These are phyloP conservation scores for Bimastos eiseni DNA, from an alignment of 2,888 invertebrate genomes.

Conservation along the genomic window DNA sequence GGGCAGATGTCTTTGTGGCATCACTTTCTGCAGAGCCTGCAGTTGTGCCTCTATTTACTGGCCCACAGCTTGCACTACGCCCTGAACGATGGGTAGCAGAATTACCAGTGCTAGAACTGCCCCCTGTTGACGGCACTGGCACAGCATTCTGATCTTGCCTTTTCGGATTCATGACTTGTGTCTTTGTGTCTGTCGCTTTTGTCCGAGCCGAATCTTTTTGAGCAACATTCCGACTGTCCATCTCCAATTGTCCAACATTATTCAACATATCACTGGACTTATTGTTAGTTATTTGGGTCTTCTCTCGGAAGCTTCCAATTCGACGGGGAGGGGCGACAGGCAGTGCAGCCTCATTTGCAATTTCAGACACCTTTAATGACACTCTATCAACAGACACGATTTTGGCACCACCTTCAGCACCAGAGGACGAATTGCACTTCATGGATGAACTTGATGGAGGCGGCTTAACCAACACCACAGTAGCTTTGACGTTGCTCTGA, in stretches of 20 bases:
- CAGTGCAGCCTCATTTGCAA: background rate
- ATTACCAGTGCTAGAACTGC: background rate
- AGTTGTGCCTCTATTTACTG: background rate
- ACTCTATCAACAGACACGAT: background rate
- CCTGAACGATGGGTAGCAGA: background rate
- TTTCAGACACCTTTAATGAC: background rate
- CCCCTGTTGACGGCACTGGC: background rate
- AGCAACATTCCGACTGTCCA: background rate
- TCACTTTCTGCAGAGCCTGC: background rate
- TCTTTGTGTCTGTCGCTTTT: background rate
- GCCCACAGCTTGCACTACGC: background rate
- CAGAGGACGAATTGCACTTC: too few species aligned
- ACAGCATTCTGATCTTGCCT: background rate
- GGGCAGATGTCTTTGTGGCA: background rate
- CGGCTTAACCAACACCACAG: background rate
- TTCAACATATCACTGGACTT: background rate
- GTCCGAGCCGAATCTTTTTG: background rate
- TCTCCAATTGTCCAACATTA: background rate
- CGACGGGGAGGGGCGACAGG: background rate
- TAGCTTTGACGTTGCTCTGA: background rate
- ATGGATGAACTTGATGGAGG: background rate
- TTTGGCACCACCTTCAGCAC: background rate
- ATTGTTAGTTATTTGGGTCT: background rate
- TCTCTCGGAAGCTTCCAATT: background rate
- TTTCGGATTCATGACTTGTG: background rate